These are phyloP conservation scores for Bombus superbus DNA, from an alignment of 1,140 invertebrate species.

Conservation along the genomic window DNA sequence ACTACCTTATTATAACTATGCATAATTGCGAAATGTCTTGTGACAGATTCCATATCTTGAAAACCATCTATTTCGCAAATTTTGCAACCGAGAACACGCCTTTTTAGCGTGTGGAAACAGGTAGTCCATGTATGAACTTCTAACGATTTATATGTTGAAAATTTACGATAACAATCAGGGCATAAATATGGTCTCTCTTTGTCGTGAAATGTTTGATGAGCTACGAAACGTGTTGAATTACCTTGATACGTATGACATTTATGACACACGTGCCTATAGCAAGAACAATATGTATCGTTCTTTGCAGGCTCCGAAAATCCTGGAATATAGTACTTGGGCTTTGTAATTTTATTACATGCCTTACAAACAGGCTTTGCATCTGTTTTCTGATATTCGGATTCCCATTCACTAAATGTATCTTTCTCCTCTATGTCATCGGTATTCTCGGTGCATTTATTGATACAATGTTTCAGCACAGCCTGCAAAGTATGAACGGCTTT, in stretches of 20 bases:
- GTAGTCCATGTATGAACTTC: conserved; percentile 75
- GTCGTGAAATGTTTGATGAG: conserved; percentile 76
- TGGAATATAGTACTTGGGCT: conserved; percentile 71
- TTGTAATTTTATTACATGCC: conserved; percentile 65
- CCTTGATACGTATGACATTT: conserved; percentile 74
- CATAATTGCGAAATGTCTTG: conserved; percentile 74
- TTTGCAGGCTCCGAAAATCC: conserved; percentile 70
- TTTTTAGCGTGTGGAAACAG: conserved; percentile 74
- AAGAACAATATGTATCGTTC: conserved; percentile 72
- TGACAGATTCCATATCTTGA: conserved; percentile 72
- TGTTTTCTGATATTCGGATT: conserved; percentile 9
- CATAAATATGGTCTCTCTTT: conserved; percentile 67
- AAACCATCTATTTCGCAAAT: conserved; percentile 78
- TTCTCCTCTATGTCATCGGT: conserved; percentile 28
- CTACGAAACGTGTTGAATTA: conserved; percentile 58
- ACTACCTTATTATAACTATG: conserved; percentile 68
- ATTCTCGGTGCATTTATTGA: conserved; percentile 29
- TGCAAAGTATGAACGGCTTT: conserved; percentile 59
- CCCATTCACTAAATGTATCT: conserved; percentile 47
- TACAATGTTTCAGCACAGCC: conserved; percentile 46
- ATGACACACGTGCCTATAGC: conserved; percentile 74
- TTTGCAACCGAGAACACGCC: conserved; percentile 70
- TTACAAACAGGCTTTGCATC: conserved; percentile 47
- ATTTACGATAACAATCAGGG: conserved; percentile 74
- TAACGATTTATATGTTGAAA: conserved; percentile 56